These are phyloP conservation scores for Lacanobia oleracea DNA, from an alignment of 2,888 invertebrate genomes.

Conservation along the genomic window DNA sequence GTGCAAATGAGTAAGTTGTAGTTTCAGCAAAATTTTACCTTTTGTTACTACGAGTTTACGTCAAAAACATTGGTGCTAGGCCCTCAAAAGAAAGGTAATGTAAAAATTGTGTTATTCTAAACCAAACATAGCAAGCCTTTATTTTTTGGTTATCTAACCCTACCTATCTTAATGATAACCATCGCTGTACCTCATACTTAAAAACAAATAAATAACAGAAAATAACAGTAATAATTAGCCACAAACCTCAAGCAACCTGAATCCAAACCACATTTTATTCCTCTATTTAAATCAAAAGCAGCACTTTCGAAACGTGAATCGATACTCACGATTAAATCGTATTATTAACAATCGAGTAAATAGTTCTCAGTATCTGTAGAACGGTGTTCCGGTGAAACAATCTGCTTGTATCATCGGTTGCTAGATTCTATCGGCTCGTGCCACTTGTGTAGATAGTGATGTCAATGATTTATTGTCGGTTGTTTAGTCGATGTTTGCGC, in stretches of 20 bases:
- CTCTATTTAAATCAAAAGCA: conserved; percentile 68
- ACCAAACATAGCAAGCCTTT: no score
- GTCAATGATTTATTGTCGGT: conserved; percentile 61
- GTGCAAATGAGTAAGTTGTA: no score
- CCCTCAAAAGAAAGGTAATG: no score
- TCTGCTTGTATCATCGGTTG: conserved; percentile 88
- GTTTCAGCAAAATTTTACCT: no score
- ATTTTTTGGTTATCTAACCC: no score
- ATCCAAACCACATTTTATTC: conserved; percentile 53
- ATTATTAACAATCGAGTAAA: conserved; percentile 78
- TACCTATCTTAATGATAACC: neutral
- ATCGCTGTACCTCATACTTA: neutral
- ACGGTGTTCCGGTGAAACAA: conserved; percentile 86
- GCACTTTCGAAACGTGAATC: conserved; percentile 79
- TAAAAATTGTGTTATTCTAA: no score
- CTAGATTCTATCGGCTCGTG: conserved; percentile 89
- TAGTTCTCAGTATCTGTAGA: conserved; percentile 75
- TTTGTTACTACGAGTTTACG: no score
- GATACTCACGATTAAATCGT: conserved; percentile 79
- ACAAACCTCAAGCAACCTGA: conserved; percentile 13
- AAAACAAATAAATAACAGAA: conserved; percentile 1
- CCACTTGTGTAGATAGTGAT: conserved; percentile 86
- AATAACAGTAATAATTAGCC: conserved; percentile 42
- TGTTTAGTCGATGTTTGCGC: conserved; percentile 67
- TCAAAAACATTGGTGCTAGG: no score